These are phyloP conservation scores for Drosophila nigricruria DNA, from an alignment of 2,888 invertebrate genomes.

Conservation along the genomic window DNA sequence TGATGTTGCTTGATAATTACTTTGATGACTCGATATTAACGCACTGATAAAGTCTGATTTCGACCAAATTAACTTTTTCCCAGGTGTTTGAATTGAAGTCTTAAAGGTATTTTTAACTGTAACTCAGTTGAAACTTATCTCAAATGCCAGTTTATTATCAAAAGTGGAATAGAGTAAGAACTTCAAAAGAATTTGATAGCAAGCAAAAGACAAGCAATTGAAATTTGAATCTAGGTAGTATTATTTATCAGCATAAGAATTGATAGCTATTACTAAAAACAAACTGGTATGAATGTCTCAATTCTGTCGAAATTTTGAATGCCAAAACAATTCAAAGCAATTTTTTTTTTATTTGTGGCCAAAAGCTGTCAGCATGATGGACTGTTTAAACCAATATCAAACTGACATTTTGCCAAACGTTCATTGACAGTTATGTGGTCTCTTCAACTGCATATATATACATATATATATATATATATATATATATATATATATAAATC, in stretches of 20 bases:
- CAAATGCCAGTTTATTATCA: neutral
- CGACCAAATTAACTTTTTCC: slow-evolving; percentile 1
- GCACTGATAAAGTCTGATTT: slow-evolving; percentile 5
- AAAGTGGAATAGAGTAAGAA: neutral
- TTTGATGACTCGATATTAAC: slow-evolving; percentile 12
- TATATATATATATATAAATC: neutral
- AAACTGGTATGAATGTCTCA: neutral
- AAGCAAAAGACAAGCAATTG: slow-evolving; percentile 5
- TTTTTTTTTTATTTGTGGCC: slow-evolving; percentile 1
- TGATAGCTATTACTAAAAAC: neutral
- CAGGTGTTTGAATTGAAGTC: neutral
- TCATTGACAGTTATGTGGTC: slow-evolving; percentile 14
- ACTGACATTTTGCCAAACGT: slow-evolving; percentile 19
- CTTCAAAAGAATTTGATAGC: neutral
- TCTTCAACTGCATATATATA: neutral
- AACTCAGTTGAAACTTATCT: slow-evolving; percentile 21
- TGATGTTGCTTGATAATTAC: slow-evolving; percentile 9
- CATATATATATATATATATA: slow-evolving; percentile 1
- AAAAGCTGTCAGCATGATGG: slow-evolving; percentile 5
- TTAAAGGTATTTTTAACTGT: slow-evolving; percentile 2
- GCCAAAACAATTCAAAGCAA: neutral
- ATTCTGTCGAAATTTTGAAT: neutral
- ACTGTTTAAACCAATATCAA: slow-evolving; percentile 19
- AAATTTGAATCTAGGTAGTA: neutral
- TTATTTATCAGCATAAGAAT: neutral